Conservation (phyloP, 2,797 vertebrate species). For the Scolopax bukidnonensis region DNA sequence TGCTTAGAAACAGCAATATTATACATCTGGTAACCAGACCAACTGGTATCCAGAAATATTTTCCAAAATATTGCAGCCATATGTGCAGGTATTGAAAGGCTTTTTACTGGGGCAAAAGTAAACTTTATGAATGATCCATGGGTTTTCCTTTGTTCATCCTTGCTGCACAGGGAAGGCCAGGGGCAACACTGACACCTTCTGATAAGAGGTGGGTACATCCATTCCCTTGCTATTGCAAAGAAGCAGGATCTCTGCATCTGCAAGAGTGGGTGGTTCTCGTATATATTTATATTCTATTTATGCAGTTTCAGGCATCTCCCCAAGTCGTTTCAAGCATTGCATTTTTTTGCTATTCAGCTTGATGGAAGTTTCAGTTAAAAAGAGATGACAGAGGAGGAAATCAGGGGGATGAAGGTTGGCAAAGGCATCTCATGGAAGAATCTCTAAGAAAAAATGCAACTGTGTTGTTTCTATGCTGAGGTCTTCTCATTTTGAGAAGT, state of each 20-base stretch:
- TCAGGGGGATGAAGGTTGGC: neutral
- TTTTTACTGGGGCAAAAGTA: neutral
- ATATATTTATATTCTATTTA: neutral
- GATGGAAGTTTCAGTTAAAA: constrained; percentile 19
- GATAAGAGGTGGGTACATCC: neutral
- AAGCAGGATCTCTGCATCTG: neutral
- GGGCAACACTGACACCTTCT: constrained; percentile 50
- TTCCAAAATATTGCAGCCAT: neutral
- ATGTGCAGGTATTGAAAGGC: neutral
- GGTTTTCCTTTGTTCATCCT: neutral
- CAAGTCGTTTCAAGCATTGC: neutral
- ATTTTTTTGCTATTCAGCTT: neutral
- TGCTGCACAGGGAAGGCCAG: neutral
- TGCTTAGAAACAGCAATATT: neutral
- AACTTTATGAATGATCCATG: neutral
- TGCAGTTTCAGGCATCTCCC: constrained; percentile 4
- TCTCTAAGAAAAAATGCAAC: neutral
- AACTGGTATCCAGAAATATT: neutral
- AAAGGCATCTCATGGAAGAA: neutral
- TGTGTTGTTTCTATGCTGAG: neutral
- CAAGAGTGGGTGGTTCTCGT: neutral
- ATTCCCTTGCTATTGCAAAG: neutral
- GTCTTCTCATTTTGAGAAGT: neutral
- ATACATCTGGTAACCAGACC: neutral
- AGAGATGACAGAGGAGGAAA: neutral